Conservation (phyloP, 2,113 vertebrate genomes). For the Gavialis gangeticus region DNA sequence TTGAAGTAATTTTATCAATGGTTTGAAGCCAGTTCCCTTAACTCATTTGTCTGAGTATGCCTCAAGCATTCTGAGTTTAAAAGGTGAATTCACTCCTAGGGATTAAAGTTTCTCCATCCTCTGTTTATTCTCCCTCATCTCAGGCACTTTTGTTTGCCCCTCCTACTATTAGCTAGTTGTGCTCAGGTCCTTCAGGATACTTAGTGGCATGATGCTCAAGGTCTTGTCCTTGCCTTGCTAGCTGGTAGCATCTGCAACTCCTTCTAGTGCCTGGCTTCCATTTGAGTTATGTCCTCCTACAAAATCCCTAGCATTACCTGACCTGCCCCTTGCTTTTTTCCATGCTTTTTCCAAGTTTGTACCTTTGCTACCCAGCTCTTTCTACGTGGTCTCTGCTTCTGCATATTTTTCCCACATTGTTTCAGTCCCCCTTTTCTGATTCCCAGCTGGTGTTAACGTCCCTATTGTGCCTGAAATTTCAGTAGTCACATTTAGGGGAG, state of each 20-base stretch:
- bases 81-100: constrained; percentile 22
- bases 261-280: constrained; percentile 59
- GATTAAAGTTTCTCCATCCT: constrained; percentile 54
- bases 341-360: constrained; percentile 57
- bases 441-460: constrained; percentile 17
- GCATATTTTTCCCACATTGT: constrained; percentile 1
- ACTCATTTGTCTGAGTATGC: not conserved
- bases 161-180: constrained; percentile 21
- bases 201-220: constrained; percentile 62
- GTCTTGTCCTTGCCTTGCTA: constrained; percentile 51
- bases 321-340: constrained; percentile 56
- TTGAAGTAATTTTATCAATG: constrained; percentile 6
- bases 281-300: constrained; percentile 64
- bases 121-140: constrained; percentile 55
- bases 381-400: not conserved
- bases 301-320: not conserved
- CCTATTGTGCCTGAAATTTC: constrained; percentile 24
- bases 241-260: constrained; percentile 24
- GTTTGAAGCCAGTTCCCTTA: constrained; percentile 20
- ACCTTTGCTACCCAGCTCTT: constrained; percentile 56
- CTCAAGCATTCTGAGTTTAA: not conserved
- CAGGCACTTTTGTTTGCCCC: constrained; percentile 58
- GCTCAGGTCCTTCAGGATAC: constrained; percentile 67
- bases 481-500: not conserved
- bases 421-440: constrained; percentile 20